Evolutionary conservation across 2,888 invertebrate species (phyloP), one percentile per base, ranked within the genome.

Genomic region (Sipha maydis): DNA sequence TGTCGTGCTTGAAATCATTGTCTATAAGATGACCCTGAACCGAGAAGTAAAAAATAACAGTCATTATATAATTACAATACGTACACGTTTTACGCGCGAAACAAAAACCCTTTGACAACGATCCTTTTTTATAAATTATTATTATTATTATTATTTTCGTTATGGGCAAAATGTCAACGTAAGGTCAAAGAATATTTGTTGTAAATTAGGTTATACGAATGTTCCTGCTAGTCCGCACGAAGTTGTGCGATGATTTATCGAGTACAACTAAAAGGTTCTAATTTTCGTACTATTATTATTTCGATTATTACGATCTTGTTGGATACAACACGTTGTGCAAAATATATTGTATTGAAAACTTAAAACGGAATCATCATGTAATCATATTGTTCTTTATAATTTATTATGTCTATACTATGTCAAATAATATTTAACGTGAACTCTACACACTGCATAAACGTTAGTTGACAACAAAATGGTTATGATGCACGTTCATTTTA

Each of bases 51-150:
- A 38, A 85, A 79, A 78, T 34, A 79, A 79, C 54, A 71, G 79
- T 86, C 85, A 71, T 86, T 71, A 71, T 85, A 79, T 78, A 78
- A 78, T 79, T 71, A 77, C 77, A 41, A 67, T 84, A 71, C 7
- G n/a, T 38, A 38, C 28, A 21, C 21, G 14, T 76, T 67, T 85
- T 67, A 48, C 61, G 17, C 61, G 17, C 56, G 38, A 76, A 61
- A 38, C 31, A 76, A 61, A 61, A 85, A 67, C 67, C 38, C 77
- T 85, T 77, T 77, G 41, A 85, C 19, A 31, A 14, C 67, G 48
- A 48, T 41, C 31, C 77, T 41, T 19, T 41, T 67, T 77, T 85
- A 69, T 67, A 75, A 77, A 69, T 48, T 61, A 7, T 31, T 48
- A 41, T 67, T 67, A 8, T 67, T 69, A 69, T 48, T 61, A 7